phyloP scores from a whole-genome alignment of 2,797 vertebrate species.

The Sternotherus odoratus region DNA sequence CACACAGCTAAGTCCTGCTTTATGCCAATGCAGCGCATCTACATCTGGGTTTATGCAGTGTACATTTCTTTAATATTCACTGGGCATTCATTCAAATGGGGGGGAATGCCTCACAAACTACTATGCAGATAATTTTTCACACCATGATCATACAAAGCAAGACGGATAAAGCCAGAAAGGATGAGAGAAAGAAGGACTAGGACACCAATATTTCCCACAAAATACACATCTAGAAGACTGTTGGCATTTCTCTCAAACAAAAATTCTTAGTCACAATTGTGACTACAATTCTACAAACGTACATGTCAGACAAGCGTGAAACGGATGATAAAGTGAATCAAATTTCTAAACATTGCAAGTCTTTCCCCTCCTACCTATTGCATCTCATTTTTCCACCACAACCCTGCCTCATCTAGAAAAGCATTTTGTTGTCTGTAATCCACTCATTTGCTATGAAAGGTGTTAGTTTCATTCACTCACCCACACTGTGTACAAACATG shows the following conservation, averaged over 20 bases:
- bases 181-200: neutral
- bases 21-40: neutral
- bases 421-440: neutral
- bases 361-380: neutral
- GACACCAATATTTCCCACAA: neutral
- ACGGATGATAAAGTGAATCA: neutral
- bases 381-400: neutral
- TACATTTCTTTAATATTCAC: neutral
- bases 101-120: neutral
- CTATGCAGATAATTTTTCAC: neutral
- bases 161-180: neutral
- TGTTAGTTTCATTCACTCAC: neutral
- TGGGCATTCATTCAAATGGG: neutral
- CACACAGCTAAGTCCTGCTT: neutral
- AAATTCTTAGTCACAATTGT: neutral
- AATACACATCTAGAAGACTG: neutral
- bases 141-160: neutral
- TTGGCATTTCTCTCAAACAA: neutral
- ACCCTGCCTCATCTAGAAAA: neutral
- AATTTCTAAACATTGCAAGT: neutral
- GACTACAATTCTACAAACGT: neutral
- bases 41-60: neutral
- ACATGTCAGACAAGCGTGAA: conserved; percentile 1
- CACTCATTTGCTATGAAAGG: neutral
- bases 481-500: neutral